Evolutionary conservation across 2,113 vertebrate species (phyloP).

Genomic region (Astur gentilis): DNA sequence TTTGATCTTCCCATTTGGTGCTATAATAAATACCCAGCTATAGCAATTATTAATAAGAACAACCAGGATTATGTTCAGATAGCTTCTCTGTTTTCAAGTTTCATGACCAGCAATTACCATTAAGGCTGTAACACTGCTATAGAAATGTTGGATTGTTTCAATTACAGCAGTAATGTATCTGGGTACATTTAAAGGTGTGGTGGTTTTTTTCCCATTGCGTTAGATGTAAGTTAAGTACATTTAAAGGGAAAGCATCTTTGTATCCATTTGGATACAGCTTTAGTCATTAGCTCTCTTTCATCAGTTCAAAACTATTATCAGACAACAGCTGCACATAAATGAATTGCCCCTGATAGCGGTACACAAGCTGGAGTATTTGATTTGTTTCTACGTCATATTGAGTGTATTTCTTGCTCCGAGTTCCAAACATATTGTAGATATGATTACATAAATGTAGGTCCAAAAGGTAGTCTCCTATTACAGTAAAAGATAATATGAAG

Average conservation of each 20-base stretch:
- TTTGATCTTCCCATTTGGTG: neutral
- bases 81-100: slow-evolving; percentile 21
- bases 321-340: neutral
- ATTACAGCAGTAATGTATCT: slow-evolving; percentile 29
- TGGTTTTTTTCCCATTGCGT: neutral
- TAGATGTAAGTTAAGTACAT: neutral
- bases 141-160: slow-evolving; percentile 45
- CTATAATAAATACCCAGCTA: slow-evolving; percentile 26
- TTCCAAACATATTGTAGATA: neutral
- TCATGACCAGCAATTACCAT: slow-evolving; percentile 43
- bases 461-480: neutral
- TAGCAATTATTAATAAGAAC: slow-evolving; percentile 39
- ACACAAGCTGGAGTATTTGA: neutral
- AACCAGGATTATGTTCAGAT: slow-evolving; percentile 15
- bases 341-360: neutral
- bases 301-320: neutral
- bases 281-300: neutral
- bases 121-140: slow-evolving; percentile 18
- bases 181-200: slow-evolving; percentile 1
- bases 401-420: neutral
- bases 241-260: neutral
- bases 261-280: neutral
- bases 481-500: neutral
- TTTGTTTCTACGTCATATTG: neutral
- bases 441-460: neutral